Percentiles rank a stretch among this genome's conserved stretches.
These are phyloP conservation scores for Oreochromis spilurus DNA, from an alignment of 2,113 vertebrate species.

Conservation along the genomic window DNA sequence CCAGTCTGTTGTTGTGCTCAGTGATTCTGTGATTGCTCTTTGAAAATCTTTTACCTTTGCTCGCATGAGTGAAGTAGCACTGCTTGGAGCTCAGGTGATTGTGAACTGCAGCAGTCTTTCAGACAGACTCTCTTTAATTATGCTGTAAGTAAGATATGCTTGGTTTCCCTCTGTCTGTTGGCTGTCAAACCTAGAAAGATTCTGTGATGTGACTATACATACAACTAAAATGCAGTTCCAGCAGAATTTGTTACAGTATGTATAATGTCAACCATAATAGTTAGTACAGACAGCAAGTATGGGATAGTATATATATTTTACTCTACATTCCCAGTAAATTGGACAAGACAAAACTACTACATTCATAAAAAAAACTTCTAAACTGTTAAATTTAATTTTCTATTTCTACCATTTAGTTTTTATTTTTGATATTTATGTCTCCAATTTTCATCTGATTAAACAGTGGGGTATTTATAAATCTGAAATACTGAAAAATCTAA, in stretches of 20 bases:
- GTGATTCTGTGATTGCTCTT: conserved; percentile 19
- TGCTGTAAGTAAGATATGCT: not conserved
- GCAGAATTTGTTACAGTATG: not conserved
- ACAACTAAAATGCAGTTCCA: not conserved
- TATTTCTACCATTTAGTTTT: not conserved
- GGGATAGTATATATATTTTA: not conserved
- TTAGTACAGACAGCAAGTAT: not conserved
- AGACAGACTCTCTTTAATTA: not conserved
- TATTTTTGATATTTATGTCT: not conserved
- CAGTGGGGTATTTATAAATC: not conserved
- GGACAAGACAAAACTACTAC: not conserved
- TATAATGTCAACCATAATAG: not conserved
- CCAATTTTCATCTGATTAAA: not conserved
- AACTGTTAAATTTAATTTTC: not conserved
- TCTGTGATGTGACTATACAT: not conserved
- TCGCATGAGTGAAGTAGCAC: not conserved
- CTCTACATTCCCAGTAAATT: not conserved
- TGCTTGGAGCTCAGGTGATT: not conserved
- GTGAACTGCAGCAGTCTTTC: conserved; percentile 7
- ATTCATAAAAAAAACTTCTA: not conserved
- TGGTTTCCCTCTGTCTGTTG: not conserved
- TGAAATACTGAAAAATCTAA: not conserved
- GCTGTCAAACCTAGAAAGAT: not conserved
- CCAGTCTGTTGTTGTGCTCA: conserved; percentile 5
- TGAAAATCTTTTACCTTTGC: conserved; percentile 19